Evolutionary conservation across 2,797 vertebrate species (phyloP), one percentile per base, ranked within the genome.

Genomic region (Apogon talboti): DNA sequence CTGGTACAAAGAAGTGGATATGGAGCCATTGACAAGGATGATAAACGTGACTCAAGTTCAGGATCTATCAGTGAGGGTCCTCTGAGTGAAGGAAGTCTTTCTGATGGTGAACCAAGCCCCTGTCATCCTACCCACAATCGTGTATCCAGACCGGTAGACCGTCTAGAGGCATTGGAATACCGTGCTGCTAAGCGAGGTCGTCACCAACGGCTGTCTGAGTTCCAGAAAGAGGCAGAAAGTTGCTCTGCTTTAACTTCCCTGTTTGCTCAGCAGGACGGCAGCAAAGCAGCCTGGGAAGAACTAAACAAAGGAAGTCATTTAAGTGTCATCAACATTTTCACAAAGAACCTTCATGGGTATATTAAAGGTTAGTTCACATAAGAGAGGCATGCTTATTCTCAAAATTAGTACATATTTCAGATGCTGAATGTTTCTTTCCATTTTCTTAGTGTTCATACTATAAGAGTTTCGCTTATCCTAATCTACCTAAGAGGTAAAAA

Each of bases 311-410:
- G 98, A 82, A 98, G 97, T 84, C 95, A 97, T 12, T 92, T 96
- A 70, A 99, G 97, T 14, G 96, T 98, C 63, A 99, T 99, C 91
- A 98, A 96, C 86, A 96, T 99, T 87, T 99, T 96, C 81, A 93
- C 95, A 0, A 99, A 95, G 89, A 95, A 94, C 53, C 92, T 95
- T 15, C 94, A 95, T 7, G 82, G 92, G 58, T 89, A 90, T 60
- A 89, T 87, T 69, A 95, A 95, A 95, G 96, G 97, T 98, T 76
- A 87, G 91, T 80, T 67, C 9, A 30, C 10, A 9, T 3, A 41
- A 11, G 10, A 41, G 0, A 16, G 2, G 11, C 4, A 30, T 0
- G 33, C 12, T 45, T 3, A 13, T 14, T 12, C 18, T 53, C 35
- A 53, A 53, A 53, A 43, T 15, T 43, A 5, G 37, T 21, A 8